phyloP scores from a whole-genome alignment of 2,888 invertebrate genomes.

The Eupelmus urozonus region DNA sequence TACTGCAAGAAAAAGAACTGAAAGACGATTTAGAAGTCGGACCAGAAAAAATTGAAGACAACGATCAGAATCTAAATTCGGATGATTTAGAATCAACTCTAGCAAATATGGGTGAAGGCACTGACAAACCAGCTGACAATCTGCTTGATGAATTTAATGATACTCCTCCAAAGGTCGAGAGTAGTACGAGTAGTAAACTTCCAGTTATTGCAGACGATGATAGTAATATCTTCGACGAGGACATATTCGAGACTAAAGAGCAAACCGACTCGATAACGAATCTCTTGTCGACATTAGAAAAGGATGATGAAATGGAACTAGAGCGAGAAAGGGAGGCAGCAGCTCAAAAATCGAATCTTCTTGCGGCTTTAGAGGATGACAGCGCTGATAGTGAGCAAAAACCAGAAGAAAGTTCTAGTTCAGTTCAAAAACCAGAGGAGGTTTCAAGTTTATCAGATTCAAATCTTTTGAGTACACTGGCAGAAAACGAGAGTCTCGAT shows the following conservation, averaged over 20 bases:
- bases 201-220: background rate
- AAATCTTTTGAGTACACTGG: background rate
- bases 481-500: background rate
- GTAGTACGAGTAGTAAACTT: conserved; percentile 3
- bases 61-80: conserved; percentile 5
- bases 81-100: conserved; percentile 24
- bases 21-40: conserved; percentile 32
- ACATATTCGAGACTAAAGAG: conserved; percentile 36
- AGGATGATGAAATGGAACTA: conserved; percentile 32
- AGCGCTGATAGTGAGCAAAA: background rate
- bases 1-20: background rate
- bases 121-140: background rate
- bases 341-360: background rate
- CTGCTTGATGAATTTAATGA: background rate
- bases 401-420: background rate
- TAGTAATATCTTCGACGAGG: conserved; percentile 41
- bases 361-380: background rate
- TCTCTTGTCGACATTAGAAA: conserved; percentile 48
- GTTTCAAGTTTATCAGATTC: background rate
- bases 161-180: background rate
- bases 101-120: conserved; percentile 21
- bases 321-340: background rate
- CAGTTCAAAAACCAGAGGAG: background rate
- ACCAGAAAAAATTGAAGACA: conserved; percentile 8
- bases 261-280: conserved; percentile 49